Base-by-base conservation (phyloP, 1,140 invertebrate species). In the Asbolus verrucosus region DNA sequence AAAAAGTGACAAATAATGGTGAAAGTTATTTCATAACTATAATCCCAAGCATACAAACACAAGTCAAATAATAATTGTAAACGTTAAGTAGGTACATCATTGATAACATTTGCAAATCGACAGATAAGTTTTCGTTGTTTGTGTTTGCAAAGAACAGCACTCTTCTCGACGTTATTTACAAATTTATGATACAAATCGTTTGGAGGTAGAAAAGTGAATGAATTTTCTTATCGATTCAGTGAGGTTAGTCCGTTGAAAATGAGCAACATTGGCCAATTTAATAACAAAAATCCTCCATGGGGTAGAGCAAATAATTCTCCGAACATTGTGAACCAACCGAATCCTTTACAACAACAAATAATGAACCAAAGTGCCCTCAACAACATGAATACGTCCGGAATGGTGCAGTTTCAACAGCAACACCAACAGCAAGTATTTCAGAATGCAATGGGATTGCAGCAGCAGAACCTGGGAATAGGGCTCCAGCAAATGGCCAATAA, bases 341-440 rank as follows among this genome's bases (percentile, higher is more conserved):
- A 82, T 72, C 65, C 69, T 71, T 82, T 87, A 46, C 86, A 86
- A 71, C 85, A 86, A 67, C 86, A 87, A 81, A 82, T 87, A 78
- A 77, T 87, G 75, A 84, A 83, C 6, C 86, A 86, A 77, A 78
- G 77, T 8, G 81, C 82, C 2, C 81, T 87, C 76, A 81, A 83
- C n/a, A 81, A 80, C 9, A 84, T 87, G 54, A 84, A 84, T 18
- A 82, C 83, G 6, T 82, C 86, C 72, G 84, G 82, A 14, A 86
- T 86, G 82, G 85, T 87, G 30, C 85, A 86, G 46, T 87, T 87
- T 75, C 86, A 87, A 71, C 86, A 87, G 33, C 86, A 86, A 69
- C 84, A 85, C 74, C 85, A 87, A 31, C 85, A 87, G 69, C 84
- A 86, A 77, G 85, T 87, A 8, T 87, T 86, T 73, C 86, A 87